A percentile compares a stretch with the other conserved stretches of the same genome.
phyloP scores from a whole-genome alignment of 2,888 invertebrate species.

The Spilosoma lubricipeda region DNA sequence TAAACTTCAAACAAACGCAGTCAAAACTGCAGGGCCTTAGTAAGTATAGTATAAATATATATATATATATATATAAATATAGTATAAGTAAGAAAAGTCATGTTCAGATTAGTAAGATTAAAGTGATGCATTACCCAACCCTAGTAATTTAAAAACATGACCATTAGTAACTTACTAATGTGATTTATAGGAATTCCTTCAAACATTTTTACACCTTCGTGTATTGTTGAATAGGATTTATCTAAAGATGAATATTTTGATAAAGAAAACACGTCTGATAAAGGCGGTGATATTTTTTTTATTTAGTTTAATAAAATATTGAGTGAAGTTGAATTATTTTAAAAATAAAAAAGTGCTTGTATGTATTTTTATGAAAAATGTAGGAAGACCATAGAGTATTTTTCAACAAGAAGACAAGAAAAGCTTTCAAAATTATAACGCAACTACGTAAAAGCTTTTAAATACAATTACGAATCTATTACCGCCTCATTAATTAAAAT shows the following conservation, averaged over 20 bases:
- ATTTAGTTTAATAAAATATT: not conserved
- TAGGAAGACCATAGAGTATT: not conserved
- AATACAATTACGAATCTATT: not conserved
- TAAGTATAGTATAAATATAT: too few relatives aligned
- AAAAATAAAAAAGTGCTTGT: not conserved
- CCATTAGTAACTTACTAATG: slow-evolving; percentile 22
- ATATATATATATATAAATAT: too few relatives aligned
- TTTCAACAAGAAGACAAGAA: not conserved
- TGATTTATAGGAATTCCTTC: slow-evolving; percentile 33
- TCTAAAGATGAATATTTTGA: slow-evolving; percentile 17
- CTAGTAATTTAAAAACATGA: slow-evolving; percentile 17
- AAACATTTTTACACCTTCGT: slow-evolving; percentile 34
- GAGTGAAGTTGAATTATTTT: not conserved
- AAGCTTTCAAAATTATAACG: too few relatives aligned
- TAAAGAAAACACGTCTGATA: slow-evolving; percentile 18
- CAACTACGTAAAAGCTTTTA: too few relatives aligned
- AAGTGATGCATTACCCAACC: slow-evolving; percentile 8
- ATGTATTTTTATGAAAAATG: not conserved
- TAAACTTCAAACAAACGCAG: not conserved
- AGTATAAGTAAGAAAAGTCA: not conserved
- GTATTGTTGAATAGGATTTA: slow-evolving; percentile 33
- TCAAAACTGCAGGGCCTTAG: not conserved
- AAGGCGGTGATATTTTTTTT: not conserved
- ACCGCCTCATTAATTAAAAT: too few relatives aligned
- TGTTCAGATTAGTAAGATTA: slow-evolving; percentile 12